Percentiles rank a stretch among this genome's conserved stretches.
Evolutionary conservation across 2,888 invertebrate genomes (phyloP).

Genomic region (Aphelenchoides bicaudatus): DNA sequence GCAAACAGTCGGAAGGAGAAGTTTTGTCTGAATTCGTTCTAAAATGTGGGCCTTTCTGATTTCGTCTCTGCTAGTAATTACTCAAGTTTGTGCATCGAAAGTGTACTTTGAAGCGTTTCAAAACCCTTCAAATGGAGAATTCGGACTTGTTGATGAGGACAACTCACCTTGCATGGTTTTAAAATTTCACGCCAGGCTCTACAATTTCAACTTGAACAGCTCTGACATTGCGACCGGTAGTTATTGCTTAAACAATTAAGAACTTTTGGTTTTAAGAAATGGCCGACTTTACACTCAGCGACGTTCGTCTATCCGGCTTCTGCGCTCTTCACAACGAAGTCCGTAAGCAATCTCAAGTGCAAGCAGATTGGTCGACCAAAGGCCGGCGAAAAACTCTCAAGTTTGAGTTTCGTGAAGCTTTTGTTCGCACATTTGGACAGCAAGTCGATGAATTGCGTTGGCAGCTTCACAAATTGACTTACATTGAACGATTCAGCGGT

Average conservation of each 20-base stretch:
- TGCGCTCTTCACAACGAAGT: conserved; percentile 40
- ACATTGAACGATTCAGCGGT: conserved; percentile 45
- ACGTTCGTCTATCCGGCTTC: conserved; percentile 32
- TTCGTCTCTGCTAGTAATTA: not conserved
- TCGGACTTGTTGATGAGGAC: conserved; percentile 33
- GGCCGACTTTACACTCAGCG: conserved; percentile 30
- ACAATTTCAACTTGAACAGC: conserved; percentile 38
- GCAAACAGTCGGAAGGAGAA: no score
- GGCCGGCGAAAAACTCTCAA: conserved; percentile 33
- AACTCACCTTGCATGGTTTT: conserved; percentile 28
- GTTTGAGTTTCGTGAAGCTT: conserved; percentile 30
- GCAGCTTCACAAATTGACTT: conserved; percentile 45
- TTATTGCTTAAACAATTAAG: not conserved
- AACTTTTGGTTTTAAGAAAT: conserved; percentile 15
- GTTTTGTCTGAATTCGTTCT: no score
- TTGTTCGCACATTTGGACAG: conserved; percentile 29
- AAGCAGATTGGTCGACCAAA: conserved; percentile 33
- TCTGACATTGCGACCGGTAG: conserved; percentile 33
- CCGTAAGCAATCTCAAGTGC: conserved; percentile 31
- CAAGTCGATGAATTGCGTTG: conserved; percentile 51
- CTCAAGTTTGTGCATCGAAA: not conserved
- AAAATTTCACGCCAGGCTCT: conserved; percentile 32
- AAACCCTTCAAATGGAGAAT: conserved; percentile 30
- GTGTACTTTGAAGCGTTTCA: conserved; percentile 28
- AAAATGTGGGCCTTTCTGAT: not conserved